Evolutionary conservation across 2,888 invertebrate species (phyloP).

Genomic region (Muschampia plurimacula): DNA sequence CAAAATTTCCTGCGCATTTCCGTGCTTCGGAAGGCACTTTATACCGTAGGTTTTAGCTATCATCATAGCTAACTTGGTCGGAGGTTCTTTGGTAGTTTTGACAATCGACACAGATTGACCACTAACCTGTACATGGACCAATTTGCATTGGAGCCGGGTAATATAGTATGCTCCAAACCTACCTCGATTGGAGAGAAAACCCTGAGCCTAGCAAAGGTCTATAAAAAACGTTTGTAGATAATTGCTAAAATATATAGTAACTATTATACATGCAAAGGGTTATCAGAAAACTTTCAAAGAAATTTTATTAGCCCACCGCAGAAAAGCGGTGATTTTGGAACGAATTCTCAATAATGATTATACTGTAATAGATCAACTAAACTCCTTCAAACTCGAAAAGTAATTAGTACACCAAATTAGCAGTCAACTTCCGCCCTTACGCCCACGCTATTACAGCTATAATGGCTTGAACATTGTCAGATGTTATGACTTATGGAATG

Average conservation of each 20-base stretch:
- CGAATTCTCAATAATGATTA: constrained; percentile 13
- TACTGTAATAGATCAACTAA: constrained; percentile 29
- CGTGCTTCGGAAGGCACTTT: too few species aligned
- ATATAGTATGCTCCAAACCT: too few species aligned
- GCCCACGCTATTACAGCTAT: constrained; percentile 20
- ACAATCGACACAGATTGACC: too few species aligned
- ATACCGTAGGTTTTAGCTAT: too few species aligned
- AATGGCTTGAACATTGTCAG: constrained; percentile 27
- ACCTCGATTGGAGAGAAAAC: too few species aligned
- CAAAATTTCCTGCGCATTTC: too few species aligned
- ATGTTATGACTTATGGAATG: constrained; percentile 29
- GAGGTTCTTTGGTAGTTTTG: too few species aligned
- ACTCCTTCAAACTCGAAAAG: constrained; percentile 20
- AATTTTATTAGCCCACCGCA: constrained; percentile 32
- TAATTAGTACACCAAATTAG: constrained; percentile 30
- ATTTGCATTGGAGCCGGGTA: too few species aligned
- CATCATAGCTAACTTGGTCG: too few species aligned
- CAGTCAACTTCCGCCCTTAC: constrained; percentile 23
- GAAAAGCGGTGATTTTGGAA: constrained; percentile 23
- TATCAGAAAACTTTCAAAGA: constrained; percentile 23
- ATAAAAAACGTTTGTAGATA: too few species aligned
- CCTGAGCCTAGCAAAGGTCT: too few species aligned
- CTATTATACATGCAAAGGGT: neutral
- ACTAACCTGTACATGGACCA: too few species aligned
- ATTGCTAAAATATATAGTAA: neutral